Evolutionary conservation across 1,140 invertebrate species (phyloP), one percentile per base, ranked within the genome.

Genomic region (Anadara kagoshimensis): DNA sequence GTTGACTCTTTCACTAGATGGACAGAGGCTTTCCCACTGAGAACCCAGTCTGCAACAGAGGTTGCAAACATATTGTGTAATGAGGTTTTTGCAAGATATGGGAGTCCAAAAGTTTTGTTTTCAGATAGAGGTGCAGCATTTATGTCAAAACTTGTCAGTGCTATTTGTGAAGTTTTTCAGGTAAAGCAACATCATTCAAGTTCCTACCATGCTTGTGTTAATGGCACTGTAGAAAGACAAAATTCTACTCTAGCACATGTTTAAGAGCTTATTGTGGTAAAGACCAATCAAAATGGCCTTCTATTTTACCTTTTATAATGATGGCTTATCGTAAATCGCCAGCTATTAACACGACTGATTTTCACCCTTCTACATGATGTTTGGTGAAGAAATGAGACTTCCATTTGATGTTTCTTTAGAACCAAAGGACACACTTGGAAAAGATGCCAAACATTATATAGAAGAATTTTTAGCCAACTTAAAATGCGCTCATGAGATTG

Each of bases 141-240:
- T 58, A 66, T 76, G 57, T 77, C 69, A 7, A 67, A 75, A 47
- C 43, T 83, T 36, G 78, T 81, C 16, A 54, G 56, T 11, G 71
- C 75, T 18, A 41, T 81, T 8, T 79, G 76, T 62, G 70, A 79
- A 62, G 74, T 75, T 51, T 47, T 79, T 73, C n/a, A 65, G 20
- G 44, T 62, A n/a, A 62, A 24, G 26, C 59, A 62, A 49, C 44
- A 63, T 69, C 54, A 61, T 24, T 73, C 75, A 44, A 65, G 43
- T 41, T 36, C 54, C n/a, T 78, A 75, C 44, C 78, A 77, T 63
- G 71, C 78, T 5, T 24, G 63, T 22, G 69, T 58, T n/a, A 75
- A 78, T 65, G 22, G 63, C 29, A 47, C 51, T 36, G 65, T 68
- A 2, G 65, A 68, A 29, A 51, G 65, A 16, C 65, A 68, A 22